phyloP scores from a whole-genome alignment of 2,888 invertebrate species.

The Sphaerophoria rueppellii region DNA sequence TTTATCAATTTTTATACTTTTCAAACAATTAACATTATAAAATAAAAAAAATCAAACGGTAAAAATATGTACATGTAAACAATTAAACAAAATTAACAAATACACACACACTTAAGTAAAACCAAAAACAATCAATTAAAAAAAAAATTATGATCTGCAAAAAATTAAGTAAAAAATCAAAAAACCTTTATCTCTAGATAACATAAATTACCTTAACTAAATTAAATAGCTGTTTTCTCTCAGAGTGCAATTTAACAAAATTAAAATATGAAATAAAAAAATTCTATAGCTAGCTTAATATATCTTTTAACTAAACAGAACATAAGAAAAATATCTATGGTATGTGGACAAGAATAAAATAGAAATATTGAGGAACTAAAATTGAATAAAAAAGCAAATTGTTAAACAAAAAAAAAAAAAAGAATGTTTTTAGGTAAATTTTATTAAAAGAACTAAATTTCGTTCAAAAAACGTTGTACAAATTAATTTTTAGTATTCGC shows the following conservation, averaged over 20 bases:
- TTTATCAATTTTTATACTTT: constrained; percentile 49
- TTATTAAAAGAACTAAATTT: not conserved
- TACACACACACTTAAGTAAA: not conserved
- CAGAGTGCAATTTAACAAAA: constrained; percentile 49
- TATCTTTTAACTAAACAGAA: constrained; percentile 15
- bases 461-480: not conserved
- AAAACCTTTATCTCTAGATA: constrained; percentile 35
- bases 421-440: constrained; percentile 70
- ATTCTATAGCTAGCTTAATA: constrained; percentile 68
- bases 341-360: constrained; percentile 15
- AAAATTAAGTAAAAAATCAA: constrained; percentile 39
- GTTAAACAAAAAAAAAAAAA: constrained; percentile 47
- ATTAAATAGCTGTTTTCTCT: constrained; percentile 57
- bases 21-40: constrained; percentile 18
- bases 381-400: constrained; percentile 49
- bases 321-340: constrained; percentile 39
- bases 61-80: constrained; percentile 11
- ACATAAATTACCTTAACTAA: constrained; percentile 28
- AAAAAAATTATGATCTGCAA: not conserved
- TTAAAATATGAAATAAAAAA: no score
- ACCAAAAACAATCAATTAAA: constrained; percentile 53
- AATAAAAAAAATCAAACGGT: constrained; percentile 2
- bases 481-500: constrained; percentile 3
- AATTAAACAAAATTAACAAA: not conserved
- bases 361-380: constrained; percentile 34